Percentiles rank a stretch among this genome's conserved stretches.
These are phyloP conservation scores for Lasioglossum morio DNA, from an alignment of 2,888 invertebrate species.

Conservation along the genomic window DNA sequence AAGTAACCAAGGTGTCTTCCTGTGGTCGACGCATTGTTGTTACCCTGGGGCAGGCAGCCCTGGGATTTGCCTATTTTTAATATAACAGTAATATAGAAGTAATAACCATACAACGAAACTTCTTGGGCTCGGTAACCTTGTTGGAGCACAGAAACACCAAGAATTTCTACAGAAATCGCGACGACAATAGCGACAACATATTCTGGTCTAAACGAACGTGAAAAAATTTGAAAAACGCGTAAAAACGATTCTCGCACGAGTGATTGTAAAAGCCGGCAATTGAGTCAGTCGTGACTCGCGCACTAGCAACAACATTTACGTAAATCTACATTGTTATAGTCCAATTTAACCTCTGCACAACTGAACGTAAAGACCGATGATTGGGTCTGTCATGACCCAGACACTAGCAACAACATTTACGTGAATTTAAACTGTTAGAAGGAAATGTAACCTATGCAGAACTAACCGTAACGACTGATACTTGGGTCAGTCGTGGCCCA, in stretches of 20 bases:
- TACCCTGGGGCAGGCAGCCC: conserved; percentile 79
- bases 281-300: neutral
- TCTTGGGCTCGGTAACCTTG: neutral
- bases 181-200: neutral
- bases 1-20: conserved; percentile 79
- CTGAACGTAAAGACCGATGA: neutral
- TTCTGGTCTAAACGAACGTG: neutral
- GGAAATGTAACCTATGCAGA: neutral
- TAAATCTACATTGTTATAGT: neutral
- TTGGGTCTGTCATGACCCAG: neutral
- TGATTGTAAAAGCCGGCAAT: neutral
- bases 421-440: neutral
- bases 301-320: neutral
- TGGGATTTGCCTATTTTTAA: conserved; percentile 79
- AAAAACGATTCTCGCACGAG: neutral
- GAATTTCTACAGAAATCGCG: neutral
- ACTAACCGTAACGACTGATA: neutral
- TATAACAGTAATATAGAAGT: neutral
- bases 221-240: neutral
- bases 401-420: neutral
- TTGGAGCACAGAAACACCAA: neutral
- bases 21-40: conserved; percentile 71
- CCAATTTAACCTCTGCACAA: neutral
- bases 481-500: neutral
- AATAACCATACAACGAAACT: neutral